Evolutionary conservation across 2,113 vertebrate species (phyloP).

Genomic region (Colinus virginianus): DNA sequence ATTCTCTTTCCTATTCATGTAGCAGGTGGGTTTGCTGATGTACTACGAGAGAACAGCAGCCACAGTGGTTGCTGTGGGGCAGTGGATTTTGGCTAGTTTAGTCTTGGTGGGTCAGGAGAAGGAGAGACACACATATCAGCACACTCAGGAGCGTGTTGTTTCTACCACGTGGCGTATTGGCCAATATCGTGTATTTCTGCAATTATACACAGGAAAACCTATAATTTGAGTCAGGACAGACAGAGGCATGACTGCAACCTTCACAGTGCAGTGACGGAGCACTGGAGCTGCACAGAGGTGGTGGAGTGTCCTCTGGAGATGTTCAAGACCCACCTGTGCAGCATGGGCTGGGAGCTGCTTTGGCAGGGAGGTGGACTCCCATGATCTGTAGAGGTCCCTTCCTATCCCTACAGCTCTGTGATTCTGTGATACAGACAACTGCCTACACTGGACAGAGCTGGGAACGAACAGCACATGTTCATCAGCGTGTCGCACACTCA

Average conservation of each 20-base stretch:
- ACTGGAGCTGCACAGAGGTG: no score
- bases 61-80: no score
- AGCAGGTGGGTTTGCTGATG: background rate
- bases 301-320: no score
- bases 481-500: background rate
- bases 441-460: background rate
- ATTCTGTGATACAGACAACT: background rate
- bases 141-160: background rate
- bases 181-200: background rate
- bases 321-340: no score
- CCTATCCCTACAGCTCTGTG: no score
- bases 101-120: no score
- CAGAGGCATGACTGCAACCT: background rate
- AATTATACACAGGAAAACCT: background rate
- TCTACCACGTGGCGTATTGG: background rate
- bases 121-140: no score
- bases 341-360: no score
- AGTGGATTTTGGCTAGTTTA: no score
- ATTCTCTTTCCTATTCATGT: background rate
- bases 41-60: background rate
- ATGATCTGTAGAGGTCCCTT: no score
- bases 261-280: no score
- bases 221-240: background rate
- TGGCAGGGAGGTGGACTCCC: no score
- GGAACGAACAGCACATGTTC: background rate